Percentiles rank a stretch among this genome's conserved stretches.
phyloP scores from a whole-genome alignment of 2,113 vertebrate species.

The Rhinogobius similis region DNA sequence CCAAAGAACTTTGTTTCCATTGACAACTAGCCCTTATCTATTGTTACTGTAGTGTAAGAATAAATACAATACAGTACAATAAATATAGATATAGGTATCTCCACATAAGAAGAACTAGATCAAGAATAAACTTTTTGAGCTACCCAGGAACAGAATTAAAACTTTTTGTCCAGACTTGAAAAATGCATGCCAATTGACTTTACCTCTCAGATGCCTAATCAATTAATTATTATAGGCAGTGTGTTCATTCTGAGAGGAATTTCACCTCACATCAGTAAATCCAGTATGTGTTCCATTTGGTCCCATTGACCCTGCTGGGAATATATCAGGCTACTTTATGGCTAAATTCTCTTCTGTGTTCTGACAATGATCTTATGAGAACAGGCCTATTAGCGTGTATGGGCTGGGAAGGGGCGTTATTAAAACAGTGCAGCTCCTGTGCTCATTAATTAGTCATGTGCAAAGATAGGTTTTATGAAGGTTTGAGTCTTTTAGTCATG shows the following conservation, averaged over 20 bases:
- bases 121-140: no score
- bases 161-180: neutral
- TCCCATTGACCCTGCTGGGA: neutral
- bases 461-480: neutral
- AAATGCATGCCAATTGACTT: neutral
- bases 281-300: neutral
- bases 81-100: neutral
- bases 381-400: neutral
- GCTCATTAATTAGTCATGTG: neutral
- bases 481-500: neutral
- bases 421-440: neutral
- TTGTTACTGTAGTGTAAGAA: neutral
- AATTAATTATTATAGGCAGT: slow-evolving; percentile 1
- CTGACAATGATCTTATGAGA: neutral
- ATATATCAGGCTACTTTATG: neutral
- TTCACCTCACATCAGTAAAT: neutral
- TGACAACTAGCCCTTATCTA: neutral
- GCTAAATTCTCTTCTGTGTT: slow-evolving; percentile 1
- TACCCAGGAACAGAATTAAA: no score
- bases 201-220: neutral
- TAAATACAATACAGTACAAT: no score
- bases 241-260: neutral
- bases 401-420: neutral
- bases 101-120: no score
- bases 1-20: neutral